These are phyloP conservation scores for Cryptosula pallasiana DNA, from an alignment of 2,888 invertebrate species.

Conservation along the genomic window DNA sequence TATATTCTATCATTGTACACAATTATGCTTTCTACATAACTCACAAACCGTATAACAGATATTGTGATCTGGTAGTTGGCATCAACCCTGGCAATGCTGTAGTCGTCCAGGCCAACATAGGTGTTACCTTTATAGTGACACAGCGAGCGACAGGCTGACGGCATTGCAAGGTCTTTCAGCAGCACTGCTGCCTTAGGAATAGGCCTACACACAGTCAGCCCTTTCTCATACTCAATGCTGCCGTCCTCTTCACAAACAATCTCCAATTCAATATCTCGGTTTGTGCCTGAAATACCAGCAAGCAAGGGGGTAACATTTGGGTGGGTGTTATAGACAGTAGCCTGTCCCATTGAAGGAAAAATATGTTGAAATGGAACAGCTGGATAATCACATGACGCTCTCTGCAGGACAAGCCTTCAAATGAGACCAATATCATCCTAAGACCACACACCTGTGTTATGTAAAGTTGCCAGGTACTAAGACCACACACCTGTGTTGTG, in stretches of 20 bases:
- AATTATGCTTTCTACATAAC: not conserved
- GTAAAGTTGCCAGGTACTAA: too few relatives aligned
- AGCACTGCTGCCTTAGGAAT: not conserved
- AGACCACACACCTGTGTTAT: too few relatives aligned
- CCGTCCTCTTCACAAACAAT: not conserved
- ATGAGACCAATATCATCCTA: too few relatives aligned
- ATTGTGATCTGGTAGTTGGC: not conserved
- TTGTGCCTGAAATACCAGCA: not conserved
- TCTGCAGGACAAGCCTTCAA: too few relatives aligned
- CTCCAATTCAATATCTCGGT: not conserved
- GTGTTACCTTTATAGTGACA: slow-evolving; percentile 9
- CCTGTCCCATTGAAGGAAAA: too few relatives aligned
- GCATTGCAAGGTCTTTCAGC: not conserved
- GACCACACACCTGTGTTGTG: too few relatives aligned
- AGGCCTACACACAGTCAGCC: not conserved
- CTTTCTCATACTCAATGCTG: not conserved
- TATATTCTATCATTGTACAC: slow-evolving; percentile 17
- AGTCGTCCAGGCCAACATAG: not conserved
- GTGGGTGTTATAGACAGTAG: not conserved
- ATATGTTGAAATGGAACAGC: too few relatives aligned
- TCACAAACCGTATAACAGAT: not conserved
- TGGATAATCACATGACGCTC: too few relatives aligned
- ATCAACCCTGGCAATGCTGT: not conserved
- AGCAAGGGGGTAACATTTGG: not conserved
- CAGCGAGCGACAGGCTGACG: not conserved